phyloP scores from a whole-genome alignment of 2,888 invertebrate genomes.

The Metellina segmentata region DNA sequence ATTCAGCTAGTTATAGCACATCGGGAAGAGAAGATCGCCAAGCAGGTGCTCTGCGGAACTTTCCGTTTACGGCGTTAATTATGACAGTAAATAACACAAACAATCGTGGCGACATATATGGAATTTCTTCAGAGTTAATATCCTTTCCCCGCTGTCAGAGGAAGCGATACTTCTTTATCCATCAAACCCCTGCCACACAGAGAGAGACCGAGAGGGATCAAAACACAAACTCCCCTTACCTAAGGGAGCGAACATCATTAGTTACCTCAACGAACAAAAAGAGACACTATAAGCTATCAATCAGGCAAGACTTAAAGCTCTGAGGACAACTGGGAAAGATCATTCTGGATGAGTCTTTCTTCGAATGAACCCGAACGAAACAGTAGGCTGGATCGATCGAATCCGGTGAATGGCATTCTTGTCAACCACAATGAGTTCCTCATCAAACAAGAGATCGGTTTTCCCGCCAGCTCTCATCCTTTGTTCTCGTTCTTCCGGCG shows the following conservation, averaged over 20 bases:
- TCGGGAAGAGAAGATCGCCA: too few species aligned
- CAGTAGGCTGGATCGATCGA: constrained; percentile 14
- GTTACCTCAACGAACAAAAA: constrained; percentile 5
- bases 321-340: constrained; percentile 11
- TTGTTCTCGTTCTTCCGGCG: constrained; percentile 39
- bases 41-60: too few species aligned
- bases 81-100: too few species aligned
- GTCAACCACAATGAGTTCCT: constrained; percentile 70
- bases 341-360: neutral
- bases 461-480: constrained; percentile 65
- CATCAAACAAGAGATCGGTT: constrained; percentile 70
- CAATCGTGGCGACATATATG: too few species aligned
- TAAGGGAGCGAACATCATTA: constrained; percentile 31
- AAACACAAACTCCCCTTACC: neutral
- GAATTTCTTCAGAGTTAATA: too few species aligned
- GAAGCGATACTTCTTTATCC: neutral
- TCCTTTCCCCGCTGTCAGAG: neutral
- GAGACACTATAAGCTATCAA: constrained; percentile 54
- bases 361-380: neutral
- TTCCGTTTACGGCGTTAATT: too few species aligned
- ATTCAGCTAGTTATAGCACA: too few species aligned
- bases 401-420: constrained; percentile 37
- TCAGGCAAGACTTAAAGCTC: constrained; percentile 31
- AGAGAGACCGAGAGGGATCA: neutral
- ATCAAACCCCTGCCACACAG: neutral